Evolutionary conservation across 2,797 vertebrate species (phyloP), one percentile per base, ranked within the genome.

Genomic region (Anguilla obscura): DNA sequence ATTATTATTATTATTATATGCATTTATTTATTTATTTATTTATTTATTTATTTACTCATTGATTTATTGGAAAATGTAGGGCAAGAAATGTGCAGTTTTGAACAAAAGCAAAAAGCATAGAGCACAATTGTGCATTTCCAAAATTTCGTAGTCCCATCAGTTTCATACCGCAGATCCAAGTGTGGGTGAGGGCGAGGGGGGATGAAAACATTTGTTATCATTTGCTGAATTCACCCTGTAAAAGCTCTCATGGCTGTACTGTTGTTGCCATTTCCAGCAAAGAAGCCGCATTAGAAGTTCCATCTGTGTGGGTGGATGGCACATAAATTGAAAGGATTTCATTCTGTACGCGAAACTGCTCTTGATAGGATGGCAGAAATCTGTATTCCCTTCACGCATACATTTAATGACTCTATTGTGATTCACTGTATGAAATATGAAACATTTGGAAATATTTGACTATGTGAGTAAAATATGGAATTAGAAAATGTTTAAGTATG

Each of bases 371-470:
- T 40, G 16, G 30, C 9, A 82, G 79, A n/a, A 5, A 40, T 36
- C 2, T 16, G 45, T 82, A 50, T 82, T 50, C 45, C 79, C 40
- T 24, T 24, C 79, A 76, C 36, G 36, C 24, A 18, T 21, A 14
- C 79, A 50, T 82, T 82, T 82, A 82, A 82, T 82, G 79, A 48
- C 40, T 82, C 40, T 50, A 24, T 48, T 50, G 8, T 82, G 79
- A 82, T 50, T 50, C 79, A 50, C 74, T 76, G 79, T n/a, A n/a
- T 82, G 79, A 48, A 80, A 48, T 50, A 82, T 82, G 45, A 50
- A 82, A 8, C 27, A 50, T 82, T 50, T 82, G 33, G 18, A 48
- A 24, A 27, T 82, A 50, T n/a, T 4, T 50, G 45, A n/a, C 79
- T 10, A 50, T 82, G 45, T 82, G 21, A 48, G 40, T 82, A n/a